Conservation (phyloP, 2,888 invertebrate genomes). For the Mechanitis mazaeus region DNA sequence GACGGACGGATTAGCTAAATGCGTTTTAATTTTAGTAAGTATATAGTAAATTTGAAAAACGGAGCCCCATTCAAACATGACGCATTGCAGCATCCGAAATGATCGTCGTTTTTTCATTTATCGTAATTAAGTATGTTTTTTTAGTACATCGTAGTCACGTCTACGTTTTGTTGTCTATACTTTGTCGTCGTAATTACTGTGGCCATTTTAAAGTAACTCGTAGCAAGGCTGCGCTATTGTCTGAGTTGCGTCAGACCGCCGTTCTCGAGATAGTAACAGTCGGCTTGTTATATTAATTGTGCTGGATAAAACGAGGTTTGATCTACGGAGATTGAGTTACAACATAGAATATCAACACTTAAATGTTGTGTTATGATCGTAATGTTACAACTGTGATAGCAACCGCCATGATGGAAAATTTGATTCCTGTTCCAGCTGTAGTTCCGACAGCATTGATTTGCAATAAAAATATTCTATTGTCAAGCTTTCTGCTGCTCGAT, state of each 20-base stretch:
- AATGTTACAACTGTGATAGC: no score
- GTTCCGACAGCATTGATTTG: slow-evolving; percentile 51
- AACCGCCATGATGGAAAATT: slow-evolving; percentile 10
- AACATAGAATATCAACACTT: no score
- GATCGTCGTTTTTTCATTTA: slow-evolving; percentile 27
- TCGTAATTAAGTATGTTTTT: slow-evolving; percentile 36
- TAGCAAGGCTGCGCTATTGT: slow-evolving; percentile 55
- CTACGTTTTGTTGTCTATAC: slow-evolving; percentile 27
- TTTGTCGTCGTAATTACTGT: slow-evolving; percentile 47
- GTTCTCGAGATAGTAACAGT: slow-evolving; percentile 49
- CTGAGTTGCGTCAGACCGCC: slow-evolving; percentile 49
- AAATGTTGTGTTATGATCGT: no score
- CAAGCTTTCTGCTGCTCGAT: slow-evolving; percentile 52
- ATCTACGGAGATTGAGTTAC: no score
- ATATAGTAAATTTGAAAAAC: slow-evolving; percentile 26
- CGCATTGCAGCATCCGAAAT: slow-evolving; percentile 27
- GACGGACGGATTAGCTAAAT: slow-evolving; percentile 22
- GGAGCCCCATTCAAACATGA: slow-evolving; percentile 23
- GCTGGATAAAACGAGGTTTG: no score
- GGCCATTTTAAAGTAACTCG: slow-evolving; percentile 44
- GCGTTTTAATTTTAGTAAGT: slow-evolving; percentile 27
- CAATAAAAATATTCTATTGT: slow-evolving; percentile 62
- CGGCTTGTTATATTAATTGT: slow-evolving; percentile 46
- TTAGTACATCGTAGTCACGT: slow-evolving; percentile 22
- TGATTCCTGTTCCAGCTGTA: no score